Evolutionary conservation across 2,797 vertebrate species (phyloP), one percentile per base, ranked within the genome.

Genomic region (Acomys russatus): DNA sequence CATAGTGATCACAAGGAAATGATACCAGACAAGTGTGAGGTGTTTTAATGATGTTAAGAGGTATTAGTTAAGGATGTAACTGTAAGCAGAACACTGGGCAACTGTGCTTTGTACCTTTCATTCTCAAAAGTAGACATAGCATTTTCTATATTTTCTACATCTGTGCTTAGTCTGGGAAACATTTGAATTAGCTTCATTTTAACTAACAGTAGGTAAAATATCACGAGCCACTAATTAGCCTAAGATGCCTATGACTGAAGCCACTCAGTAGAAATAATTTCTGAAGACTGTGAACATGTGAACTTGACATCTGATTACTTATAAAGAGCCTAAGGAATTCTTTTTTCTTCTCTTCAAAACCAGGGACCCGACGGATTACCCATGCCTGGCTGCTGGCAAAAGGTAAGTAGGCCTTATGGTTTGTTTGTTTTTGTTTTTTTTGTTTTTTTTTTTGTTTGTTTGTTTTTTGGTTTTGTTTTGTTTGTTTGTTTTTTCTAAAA

Each of bases 371-470:
- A 99, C 98, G 99, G 99, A 98, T 99, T 99, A 98, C 99, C 99
- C 88, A 99, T 99, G 99, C 99, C 99, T 98, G 99, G 99, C 44
- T 99, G 99, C 97, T 99, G 99, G 99, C 99, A 99, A 98, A 99
- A 99, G 99, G 99, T 99, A 99, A 10, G 64, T 85, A 70, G 98
- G 98, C 85, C 66, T 61, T 82, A 30, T 8, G 14, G 95, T 56
- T 64, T 79, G 89, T 94, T 94, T 88, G 30, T 64, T 76, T 12
- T 25, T 25, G 44, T 10, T 74, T 74, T n/a, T n/a, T n/a, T n/a
- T 9, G 2, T 28, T 77, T 51, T 6, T 71, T 71, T 71, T 6
- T 73, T 73, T 73, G 18, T n/a, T 44, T n/a, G n/a, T 44, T 44
- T 44, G 44, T 3, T 44, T n/a, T n/a, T 44, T 44, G 3, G 44